A percentile compares a stretch with the other conserved stretches of the same genome.
These are phyloP conservation scores for Anguilla marmorata DNA, from an alignment of 2,797 vertebrate genomes.

Conservation along the genomic window DNA sequence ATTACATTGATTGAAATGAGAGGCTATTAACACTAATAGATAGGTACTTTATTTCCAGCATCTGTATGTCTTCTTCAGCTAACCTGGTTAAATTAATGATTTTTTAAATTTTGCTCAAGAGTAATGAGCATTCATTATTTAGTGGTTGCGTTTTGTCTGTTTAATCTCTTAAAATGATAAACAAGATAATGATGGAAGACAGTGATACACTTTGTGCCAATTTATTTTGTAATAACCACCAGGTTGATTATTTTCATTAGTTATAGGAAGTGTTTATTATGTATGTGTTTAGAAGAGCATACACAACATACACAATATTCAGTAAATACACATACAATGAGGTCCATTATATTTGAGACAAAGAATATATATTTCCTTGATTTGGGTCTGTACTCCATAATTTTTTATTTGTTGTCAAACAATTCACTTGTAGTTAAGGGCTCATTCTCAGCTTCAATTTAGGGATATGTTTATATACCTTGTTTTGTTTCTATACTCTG, in stretches of 20 bases:
- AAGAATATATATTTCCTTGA: no score
- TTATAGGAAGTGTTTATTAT: background rate
- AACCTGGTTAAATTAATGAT: background rate
- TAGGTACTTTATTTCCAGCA: constrained; percentile 13
- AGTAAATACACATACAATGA: no score
- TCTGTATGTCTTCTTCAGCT: constrained; percentile 1
- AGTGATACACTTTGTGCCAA: background rate
- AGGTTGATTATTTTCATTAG: background rate
- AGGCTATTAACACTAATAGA: constrained; percentile 22
- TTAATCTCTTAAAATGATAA: background rate
- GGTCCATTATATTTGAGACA: no score
- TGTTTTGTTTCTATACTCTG: no score
- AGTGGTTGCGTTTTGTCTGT: background rate
- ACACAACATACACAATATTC: no score
- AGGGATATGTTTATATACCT: no score
- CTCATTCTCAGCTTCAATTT: no score
- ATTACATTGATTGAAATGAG: constrained; percentile 20
- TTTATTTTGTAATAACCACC: background rate
- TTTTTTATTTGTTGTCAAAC: no score
- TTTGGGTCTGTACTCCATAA: no score
- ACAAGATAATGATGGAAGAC: background rate
- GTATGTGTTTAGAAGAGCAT: no score
- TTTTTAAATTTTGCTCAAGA: background rate
- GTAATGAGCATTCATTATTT: background rate
- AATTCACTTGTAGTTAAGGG: no score